These are phyloP conservation scores for Tokudaia tokunoshimensis DNA, from an alignment of 2,797 vertebrate genomes.

Conservation along the genomic window DNA sequence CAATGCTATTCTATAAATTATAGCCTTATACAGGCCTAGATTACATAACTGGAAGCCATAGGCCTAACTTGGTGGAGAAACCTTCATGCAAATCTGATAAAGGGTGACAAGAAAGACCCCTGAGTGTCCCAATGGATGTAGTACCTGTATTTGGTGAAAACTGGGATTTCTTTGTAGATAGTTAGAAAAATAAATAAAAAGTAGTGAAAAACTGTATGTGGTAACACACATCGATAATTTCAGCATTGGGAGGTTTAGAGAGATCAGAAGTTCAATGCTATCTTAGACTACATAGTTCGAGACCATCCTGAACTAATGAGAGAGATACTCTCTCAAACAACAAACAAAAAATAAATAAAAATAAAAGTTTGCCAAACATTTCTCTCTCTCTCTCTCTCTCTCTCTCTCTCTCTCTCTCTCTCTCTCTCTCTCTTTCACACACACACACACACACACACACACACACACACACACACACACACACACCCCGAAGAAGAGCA, in stretches of 20 bases:
- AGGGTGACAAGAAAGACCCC: neutral
- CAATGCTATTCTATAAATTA: neutral
- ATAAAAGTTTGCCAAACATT: neutral
- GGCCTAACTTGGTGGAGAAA: neutral
- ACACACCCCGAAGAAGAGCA: neutral
- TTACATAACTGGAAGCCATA: neutral
- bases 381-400: too few relatives aligned
- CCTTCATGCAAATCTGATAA: neutral
- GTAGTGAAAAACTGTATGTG: neutral
- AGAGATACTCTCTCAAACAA: neutral
- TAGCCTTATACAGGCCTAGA: neutral
- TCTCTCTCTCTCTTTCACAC: neutral
- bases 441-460: neutral
- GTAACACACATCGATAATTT: neutral
- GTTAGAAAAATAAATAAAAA: too few relatives aligned
- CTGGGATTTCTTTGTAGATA: neutral
- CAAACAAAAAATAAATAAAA: neutral
- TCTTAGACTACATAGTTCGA: neutral
- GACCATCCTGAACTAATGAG: neutral
- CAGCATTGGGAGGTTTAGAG: neutral
- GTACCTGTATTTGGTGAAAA: neutral
- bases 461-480: neutral
- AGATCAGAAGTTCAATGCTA: neutral
- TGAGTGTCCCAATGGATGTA: neutral
- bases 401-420: too few relatives aligned